Base-by-base conservation (phyloP, 2,113 vertebrate species). In the Myotis brandtii region DNA sequence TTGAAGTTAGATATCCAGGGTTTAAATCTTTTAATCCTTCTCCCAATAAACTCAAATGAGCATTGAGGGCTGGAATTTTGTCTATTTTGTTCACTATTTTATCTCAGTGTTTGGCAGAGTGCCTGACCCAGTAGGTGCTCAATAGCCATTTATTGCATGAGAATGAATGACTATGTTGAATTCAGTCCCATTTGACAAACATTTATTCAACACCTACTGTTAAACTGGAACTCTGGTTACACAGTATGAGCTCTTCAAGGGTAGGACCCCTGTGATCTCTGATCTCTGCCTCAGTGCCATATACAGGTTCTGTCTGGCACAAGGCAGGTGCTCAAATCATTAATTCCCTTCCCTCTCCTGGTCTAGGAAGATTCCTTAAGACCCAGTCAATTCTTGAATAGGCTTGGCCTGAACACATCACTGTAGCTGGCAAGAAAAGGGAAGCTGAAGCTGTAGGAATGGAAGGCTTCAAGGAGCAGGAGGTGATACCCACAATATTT, bases 1-100 rank as follows among this genome's bases (percentile, higher is more conserved):
- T 43, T 54, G 5, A 50, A 67, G 25, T 94, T 70, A 76, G n/a
- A 82, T 64, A 94, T 48, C 32, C 23, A 89, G 32, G 46, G 30
- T 94, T 96, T 94, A 93, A 86, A 87, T 85, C 72, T 52, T 80
- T 69, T 64, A 93, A 37, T 79, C 27, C 30, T 92, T 94, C 52
- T 95, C 72, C 48, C 89, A 83, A 73, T 79, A 86, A 86, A 73
- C 67, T 54, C 14, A 40, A 66, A 70, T 83, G 54, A 86, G n/a
- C 40, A 70, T 9, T 27, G 27, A 86, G 27, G 67, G 37, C 17
- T 93, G 54, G 72, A 67, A 91, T 86, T 96, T 69, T 94, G 73
- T 82, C 70, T 94, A 0, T 76, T 86, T 82, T 64, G 34, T n/a
- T 93, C 32, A 40, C 72, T 91, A 37, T 84, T 93, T 91, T 83